Evolutionary conservation across 1,140 invertebrate genomes (phyloP).

Genomic region (Panulirus ornatus): DNA sequence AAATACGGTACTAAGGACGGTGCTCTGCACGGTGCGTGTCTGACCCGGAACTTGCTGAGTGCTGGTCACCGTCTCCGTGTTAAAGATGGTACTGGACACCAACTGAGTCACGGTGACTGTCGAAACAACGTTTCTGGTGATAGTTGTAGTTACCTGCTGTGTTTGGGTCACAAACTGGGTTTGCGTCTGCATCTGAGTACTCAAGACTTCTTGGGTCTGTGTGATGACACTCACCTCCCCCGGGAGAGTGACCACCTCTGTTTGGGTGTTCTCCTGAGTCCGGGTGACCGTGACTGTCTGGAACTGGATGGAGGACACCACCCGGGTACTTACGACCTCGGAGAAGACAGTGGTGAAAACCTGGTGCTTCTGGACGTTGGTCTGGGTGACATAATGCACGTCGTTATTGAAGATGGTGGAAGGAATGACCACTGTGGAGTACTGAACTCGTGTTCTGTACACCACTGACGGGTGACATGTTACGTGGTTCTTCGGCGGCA

Average conservation of each 20-base stretch:
- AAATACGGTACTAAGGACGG: slow-evolving; percentile 49
- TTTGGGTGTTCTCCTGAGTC: slow-evolving; percentile 9
- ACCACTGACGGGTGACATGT: slow-evolving; percentile 13
- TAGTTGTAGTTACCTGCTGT: slow-evolving; percentile 43
- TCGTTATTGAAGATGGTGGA: slow-evolving; percentile 48
- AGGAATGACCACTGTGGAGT: slow-evolving; percentile 51
- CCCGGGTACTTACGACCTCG: slow-evolving; percentile 32
- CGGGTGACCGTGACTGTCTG: slow-evolving; percentile 53
- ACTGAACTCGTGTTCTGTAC: slow-evolving; percentile 20
- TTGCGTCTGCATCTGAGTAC: slow-evolving; percentile 46
- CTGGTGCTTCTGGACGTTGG: slow-evolving; percentile 28
- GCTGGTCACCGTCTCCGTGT: slow-evolving; percentile 50
- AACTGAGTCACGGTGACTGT: slow-evolving; percentile 38
- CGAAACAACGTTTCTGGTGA: slow-evolving; percentile 50
- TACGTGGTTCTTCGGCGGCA: slow-evolving; percentile 5
- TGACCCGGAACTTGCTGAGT: slow-evolving; percentile 47
- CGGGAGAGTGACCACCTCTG: slow-evolving; percentile 28
- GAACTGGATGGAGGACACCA: slow-evolving; percentile 30
- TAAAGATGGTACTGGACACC: slow-evolving; percentile 57
- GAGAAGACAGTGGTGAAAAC: slow-evolving; percentile 49
- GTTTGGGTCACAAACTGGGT: slow-evolving; percentile 16
- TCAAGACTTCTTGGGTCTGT: slow-evolving; percentile 34
- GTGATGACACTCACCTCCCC: slow-evolving; percentile 46
- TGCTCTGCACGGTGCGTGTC: slow-evolving; percentile 59
- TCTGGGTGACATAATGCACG: slow-evolving; percentile 40